Conservation (phyloP, 2,888 invertebrate species). For the Hirtodrosophila confusa region DNA sequence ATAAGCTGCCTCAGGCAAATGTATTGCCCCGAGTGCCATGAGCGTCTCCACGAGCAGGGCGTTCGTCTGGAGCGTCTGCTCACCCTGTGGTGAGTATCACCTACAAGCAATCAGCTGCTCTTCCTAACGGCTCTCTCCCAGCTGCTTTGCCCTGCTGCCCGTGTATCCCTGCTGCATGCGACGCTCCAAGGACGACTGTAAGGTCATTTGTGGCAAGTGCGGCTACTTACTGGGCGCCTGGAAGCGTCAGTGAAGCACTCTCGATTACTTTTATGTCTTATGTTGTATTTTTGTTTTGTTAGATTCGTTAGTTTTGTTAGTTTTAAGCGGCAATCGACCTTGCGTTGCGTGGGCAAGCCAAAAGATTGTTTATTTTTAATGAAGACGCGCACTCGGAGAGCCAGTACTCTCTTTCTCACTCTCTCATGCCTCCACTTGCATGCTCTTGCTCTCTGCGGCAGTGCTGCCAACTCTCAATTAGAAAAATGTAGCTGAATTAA, state of each 20-base stretch:
- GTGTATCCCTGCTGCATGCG: conserved; percentile 69
- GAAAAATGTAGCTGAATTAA: too few relatives aligned
- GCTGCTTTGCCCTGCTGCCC: conserved; percentile 75
- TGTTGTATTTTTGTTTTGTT: conserved; percentile 10
- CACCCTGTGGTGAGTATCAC: conserved; percentile 64
- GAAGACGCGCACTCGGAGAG: conserved; percentile 23
- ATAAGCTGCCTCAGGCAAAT: conserved; percentile 77
- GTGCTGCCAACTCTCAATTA: too few relatives aligned
- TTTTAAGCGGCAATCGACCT: conserved; percentile 48
- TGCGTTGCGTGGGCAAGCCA: conserved; percentile 24
- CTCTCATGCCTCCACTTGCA: conserved; percentile 6
- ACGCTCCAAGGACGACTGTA: conserved; percentile 67
- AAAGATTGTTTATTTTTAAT: conserved; percentile 29
- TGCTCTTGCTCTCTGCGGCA: conserved; percentile 1
- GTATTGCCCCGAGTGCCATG: conserved; percentile 79
- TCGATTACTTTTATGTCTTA: conserved; percentile 16
- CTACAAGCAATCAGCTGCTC: background rate
- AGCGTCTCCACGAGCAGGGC: conserved; percentile 71
- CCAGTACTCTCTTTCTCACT: conserved; percentile 2
- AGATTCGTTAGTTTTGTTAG: conserved; percentile 20
- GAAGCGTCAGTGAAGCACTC: conserved; percentile 60
- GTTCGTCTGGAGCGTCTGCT: conserved; percentile 70
- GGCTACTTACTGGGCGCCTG: conserved; percentile 75
- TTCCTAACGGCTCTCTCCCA: conserved; percentile 16
- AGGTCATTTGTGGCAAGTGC: conserved; percentile 77